Evolutionary conservation across 2,113 vertebrate species (phyloP).

Genomic region (Dicaeum eximium): DNA sequence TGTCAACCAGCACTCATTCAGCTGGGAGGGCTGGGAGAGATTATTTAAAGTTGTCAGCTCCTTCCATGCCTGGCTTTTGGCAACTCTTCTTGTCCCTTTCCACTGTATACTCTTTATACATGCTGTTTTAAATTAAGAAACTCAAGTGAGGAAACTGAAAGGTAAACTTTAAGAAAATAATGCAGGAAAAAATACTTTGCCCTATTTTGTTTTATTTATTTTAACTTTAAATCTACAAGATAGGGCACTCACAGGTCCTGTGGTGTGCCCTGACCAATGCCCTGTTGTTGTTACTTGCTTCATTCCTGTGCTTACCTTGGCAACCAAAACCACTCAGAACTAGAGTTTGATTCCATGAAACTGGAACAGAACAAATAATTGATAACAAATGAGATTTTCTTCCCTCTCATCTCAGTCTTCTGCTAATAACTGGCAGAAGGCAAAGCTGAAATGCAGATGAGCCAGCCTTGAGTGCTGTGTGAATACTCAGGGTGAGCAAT

Average conservation of each 20-base stretch:
- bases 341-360: neutral
- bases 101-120: conserved; percentile 58
- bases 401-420: neutral
- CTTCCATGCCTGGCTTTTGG: conserved; percentile 65
- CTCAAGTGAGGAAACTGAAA: conserved; percentile 46
- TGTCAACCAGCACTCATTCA: conserved; percentile 60
- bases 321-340: neutral
- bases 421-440: neutral
- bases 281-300: neutral
- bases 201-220: neutral
- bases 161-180: conserved; percentile 46
- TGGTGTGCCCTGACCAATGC: neutral
- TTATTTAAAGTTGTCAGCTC: conserved; percentile 66
- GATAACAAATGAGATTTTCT: conserved; percentile 20
- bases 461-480: neutral
- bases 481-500: neutral
- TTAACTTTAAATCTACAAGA: neutral
- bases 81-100: conserved; percentile 60
- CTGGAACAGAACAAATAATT: conserved; percentile 33
- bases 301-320: neutral
- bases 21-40: conserved; percentile 61
- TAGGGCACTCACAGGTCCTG: neutral
- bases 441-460: neutral
- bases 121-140: conserved; percentile 64
- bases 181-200: conserved; percentile 16